Conservation (phyloP, 1,140 invertebrate genomes). For the Drosophila arizonae region DNA sequence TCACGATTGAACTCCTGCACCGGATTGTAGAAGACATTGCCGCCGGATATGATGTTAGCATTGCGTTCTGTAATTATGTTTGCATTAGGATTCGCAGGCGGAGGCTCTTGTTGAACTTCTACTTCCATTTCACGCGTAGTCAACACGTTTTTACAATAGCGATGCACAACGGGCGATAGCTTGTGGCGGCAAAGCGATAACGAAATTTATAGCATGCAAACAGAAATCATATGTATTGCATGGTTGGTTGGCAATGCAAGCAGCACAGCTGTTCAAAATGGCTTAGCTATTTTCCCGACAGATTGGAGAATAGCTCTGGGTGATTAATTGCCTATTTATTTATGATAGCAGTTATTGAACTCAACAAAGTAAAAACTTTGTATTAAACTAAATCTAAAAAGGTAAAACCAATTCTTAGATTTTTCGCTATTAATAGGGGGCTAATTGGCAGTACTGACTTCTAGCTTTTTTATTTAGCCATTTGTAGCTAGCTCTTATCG, state of each 20-base stretch:
- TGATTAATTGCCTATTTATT: too few relatives aligned
- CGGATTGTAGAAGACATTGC: conserved; percentile 97
- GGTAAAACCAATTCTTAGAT: too few relatives aligned
- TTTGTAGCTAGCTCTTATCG: background rate
- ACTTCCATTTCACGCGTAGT: conserved; percentile 37
- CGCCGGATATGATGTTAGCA: conserved; percentile 76
- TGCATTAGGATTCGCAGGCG: conserved; percentile 43
- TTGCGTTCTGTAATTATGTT: conserved; percentile 69
- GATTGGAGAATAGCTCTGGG: background rate
- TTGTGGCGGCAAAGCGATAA: conserved; percentile 5
- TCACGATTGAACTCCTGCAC: conserved; percentile 99
- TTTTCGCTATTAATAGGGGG: too few relatives aligned
- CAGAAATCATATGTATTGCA: background rate
- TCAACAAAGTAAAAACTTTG: too few relatives aligned
- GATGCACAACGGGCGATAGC: background rate
- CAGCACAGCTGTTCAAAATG: background rate
- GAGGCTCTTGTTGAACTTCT: conserved; percentile 25
- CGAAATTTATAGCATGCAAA: background rate
- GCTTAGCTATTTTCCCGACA: background rate
- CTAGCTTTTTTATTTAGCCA: too few relatives aligned
- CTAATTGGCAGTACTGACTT: too few relatives aligned
- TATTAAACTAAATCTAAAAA: too few relatives aligned
- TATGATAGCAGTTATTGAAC: too few relatives aligned
- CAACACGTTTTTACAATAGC: conserved; percentile 32
- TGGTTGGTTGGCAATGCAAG: background rate